Conservation (phyloP, 2,888 invertebrate species). For the Portevinia maculata region DNA sequence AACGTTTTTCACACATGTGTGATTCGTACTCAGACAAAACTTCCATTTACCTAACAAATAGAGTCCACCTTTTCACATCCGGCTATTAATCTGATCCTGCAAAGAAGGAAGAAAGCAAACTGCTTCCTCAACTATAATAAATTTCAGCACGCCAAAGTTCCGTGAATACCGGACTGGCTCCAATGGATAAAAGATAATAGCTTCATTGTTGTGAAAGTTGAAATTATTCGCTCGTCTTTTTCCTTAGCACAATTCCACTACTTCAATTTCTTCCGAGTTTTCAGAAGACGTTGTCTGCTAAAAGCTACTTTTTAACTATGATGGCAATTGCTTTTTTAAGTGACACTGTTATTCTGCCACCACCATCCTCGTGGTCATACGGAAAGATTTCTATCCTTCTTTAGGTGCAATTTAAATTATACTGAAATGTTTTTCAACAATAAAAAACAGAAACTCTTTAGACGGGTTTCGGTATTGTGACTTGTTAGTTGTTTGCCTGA, state of each 20-base stretch:
- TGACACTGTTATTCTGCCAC: slow-evolving; percentile 1
- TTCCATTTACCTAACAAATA: slow-evolving; percentile 38
- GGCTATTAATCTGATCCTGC: slow-evolving; percentile 51
- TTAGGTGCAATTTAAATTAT: slow-evolving; percentile 54
- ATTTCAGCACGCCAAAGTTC: slow-evolving; percentile 41
- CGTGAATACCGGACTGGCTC: slow-evolving; percentile 33
- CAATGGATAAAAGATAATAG: slow-evolving; percentile 51
- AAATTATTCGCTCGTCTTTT: slow-evolving; percentile 50
- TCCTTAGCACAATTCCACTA: slow-evolving; percentile 46
- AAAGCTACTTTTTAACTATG: slow-evolving; percentile 29
- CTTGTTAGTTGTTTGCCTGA: slow-evolving; percentile 18
- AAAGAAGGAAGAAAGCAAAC: slow-evolving; percentile 21
- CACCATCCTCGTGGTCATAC: slow-evolving; percentile 10
- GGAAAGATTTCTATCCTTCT: slow-evolving; percentile 17
- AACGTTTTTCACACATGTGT: slow-evolving; percentile 48
- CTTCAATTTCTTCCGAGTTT: slow-evolving; percentile 51
- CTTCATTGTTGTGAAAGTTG: slow-evolving; percentile 62
- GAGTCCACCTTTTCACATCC: slow-evolving; percentile 48
- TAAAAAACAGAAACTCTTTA: slow-evolving; percentile 19
- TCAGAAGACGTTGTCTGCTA: slow-evolving; percentile 16
- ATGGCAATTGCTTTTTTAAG: slow-evolving; percentile 30
- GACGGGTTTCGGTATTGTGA: slow-evolving; percentile 23
- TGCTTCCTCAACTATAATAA: slow-evolving; percentile 42
- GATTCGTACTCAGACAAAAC: slow-evolving; percentile 19
- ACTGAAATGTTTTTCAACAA: slow-evolving; percentile 30